phyloP scores from a whole-genome alignment of 2,797 vertebrate species.

The Myoxocephalus aenaeus region DNA sequence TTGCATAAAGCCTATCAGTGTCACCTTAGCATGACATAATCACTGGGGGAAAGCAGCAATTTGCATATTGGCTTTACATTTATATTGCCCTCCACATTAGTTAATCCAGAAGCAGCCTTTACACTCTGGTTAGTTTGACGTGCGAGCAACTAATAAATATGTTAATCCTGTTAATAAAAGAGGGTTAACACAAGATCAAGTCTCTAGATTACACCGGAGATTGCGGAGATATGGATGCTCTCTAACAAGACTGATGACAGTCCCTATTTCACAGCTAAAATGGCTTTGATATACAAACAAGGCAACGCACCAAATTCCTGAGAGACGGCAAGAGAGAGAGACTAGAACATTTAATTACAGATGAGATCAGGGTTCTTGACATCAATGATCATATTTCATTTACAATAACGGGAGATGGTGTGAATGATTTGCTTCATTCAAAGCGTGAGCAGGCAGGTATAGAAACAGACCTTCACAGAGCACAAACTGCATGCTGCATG shows the following conservation, averaged over 20 bases:
- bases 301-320: not conserved
- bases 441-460: constrained; percentile 22
- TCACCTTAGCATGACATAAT: constrained; percentile 24
- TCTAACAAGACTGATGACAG: constrained; percentile 31
- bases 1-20: constrained; percentile 7
- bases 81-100: constrained; percentile 4
- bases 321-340: not conserved
- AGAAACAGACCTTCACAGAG: constrained; percentile 19
- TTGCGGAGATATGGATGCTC: constrained; percentile 11
- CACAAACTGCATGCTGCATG: constrained; percentile 33
- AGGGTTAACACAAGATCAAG: constrained; percentile 39
- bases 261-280: constrained; percentile 15
- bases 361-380: constrained; percentile 9
- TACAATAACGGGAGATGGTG: not conserved
- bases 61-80: constrained; percentile 37
- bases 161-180: constrained; percentile 20
- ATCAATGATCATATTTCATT: constrained; percentile 36
- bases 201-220: constrained; percentile 19
- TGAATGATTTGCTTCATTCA: constrained; percentile 45
- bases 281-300: not conserved
- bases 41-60: constrained; percentile 2
- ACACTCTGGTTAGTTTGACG: constrained; percentile 3
- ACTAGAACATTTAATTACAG: constrained; percentile 14
- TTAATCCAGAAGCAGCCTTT: constrained; percentile 12
- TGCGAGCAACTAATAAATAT: constrained; percentile 32